phyloP scores from a whole-genome alignment of 2,797 vertebrate species.

The Melopsittacus undulatus region DNA sequence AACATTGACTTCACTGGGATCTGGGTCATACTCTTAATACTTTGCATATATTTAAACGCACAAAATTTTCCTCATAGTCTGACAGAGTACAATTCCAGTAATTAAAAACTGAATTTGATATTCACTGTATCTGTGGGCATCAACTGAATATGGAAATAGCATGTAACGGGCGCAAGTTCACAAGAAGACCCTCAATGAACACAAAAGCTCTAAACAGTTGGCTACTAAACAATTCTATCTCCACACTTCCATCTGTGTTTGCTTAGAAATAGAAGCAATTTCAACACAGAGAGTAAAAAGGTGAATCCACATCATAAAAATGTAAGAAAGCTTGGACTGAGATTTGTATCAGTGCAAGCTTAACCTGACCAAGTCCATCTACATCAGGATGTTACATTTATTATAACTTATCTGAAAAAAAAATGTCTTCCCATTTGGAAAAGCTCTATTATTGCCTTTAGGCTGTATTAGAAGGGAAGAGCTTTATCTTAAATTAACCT shows the following conservation, averaged over 20 bases:
- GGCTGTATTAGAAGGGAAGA: not conserved
- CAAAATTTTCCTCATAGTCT: not conserved
- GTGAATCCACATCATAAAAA: not conserved
- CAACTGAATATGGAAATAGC: not conserved
- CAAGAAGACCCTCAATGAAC: not conserved
- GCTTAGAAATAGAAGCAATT: not conserved
- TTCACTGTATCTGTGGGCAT: not conserved
- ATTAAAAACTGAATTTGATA: not conserved
- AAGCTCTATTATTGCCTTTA: not conserved
- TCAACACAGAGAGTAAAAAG: not conserved
- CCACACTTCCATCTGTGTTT: not conserved
- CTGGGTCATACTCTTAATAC: not conserved
- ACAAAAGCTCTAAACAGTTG: not conserved
- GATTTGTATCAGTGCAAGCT: not conserved
- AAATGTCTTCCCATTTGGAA: not conserved
- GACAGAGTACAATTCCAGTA: not conserved
- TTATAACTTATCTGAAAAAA: not conserved
- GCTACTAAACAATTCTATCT: not conserved
- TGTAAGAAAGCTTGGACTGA: not conserved
- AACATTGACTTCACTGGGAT: not conserved
- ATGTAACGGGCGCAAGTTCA: not conserved
- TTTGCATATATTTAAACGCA: not conserved
- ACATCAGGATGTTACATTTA: not conserved
- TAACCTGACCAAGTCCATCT: not conserved
- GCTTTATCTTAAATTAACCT: conserved; percentile 40